Evolutionary conservation across 2,797 vertebrate species (phyloP), one percentile per base, ranked within the genome.

Genomic region (Sebastes glaucus): DNA sequence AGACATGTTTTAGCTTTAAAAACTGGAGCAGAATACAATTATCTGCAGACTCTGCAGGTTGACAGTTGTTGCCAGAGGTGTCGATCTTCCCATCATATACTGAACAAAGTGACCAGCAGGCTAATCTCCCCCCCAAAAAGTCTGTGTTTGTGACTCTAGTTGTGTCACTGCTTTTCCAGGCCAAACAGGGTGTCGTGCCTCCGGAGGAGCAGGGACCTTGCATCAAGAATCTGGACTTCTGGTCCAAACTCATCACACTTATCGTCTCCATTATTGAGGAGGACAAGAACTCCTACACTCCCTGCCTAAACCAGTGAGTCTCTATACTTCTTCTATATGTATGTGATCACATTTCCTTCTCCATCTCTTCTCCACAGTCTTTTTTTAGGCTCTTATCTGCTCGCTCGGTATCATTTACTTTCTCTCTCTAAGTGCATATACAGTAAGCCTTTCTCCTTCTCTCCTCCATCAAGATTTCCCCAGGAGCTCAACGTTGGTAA

Each of bases 261-360:
- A 99, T 99, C 1, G 99, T 99, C 71, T 99, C 99, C 83, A 99
- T 99, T 84, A 99, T 99, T 0, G 99, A 99, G 90, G 99, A 99
- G 85, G 99, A 99, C 93, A 99, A 99, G 92, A 99, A 99, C 78
- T 99, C 98, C 7, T 99, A 99, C 88, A 99, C 98, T 0, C 99
- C 98, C 65, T 99, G 98, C 92, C 95, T 99, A 87, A 99, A 99
- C 93, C 99, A 99, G 99, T 99, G 93, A 92, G 98, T 95, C 38
- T 66, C 22, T 30, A 23, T 49, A 3, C n/a, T 27, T 28, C 56
- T 71, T 7, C 65, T 66, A 2, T 22, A 6, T 32, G 0, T 7
- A 10, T 74, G 10, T 11, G 11, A 35, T 76, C 18, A 11, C 10
- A 61, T 60, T 77, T n/a, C 27, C 13, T 68, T 69, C 28, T 3